phyloP scores from a whole-genome alignment of 2,888 invertebrate species.

The Mesoligia furuncula region DNA sequence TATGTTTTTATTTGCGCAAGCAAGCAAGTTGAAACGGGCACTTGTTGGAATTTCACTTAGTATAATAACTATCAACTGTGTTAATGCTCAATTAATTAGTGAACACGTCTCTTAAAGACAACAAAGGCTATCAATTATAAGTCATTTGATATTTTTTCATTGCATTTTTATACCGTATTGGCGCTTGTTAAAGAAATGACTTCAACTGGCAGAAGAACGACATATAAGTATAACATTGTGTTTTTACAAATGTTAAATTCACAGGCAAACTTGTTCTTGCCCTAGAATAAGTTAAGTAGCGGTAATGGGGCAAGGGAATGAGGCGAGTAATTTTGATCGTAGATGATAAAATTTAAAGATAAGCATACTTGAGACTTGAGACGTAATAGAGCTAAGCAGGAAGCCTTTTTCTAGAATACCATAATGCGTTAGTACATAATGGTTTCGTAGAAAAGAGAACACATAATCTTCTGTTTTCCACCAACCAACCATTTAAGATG shows the following conservation, averaged over 20 bases:
- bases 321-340: constrained; percentile 31
- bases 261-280: constrained; percentile 16
- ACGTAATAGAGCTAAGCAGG: background rate
- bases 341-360: constrained; percentile 2
- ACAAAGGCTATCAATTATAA: constrained; percentile 62
- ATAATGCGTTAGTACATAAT: too few relatives aligned
- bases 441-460: background rate
- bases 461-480: background rate
- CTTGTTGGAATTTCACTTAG: constrained; percentile 59
- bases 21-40: constrained; percentile 22
- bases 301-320: constrained; percentile 8
- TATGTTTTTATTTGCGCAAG: constrained; percentile 49
- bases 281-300: constrained; percentile 5
- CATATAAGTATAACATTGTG: constrained; percentile 27
- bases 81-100: constrained; percentile 64
- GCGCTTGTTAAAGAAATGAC: constrained; percentile 48
- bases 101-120: constrained; percentile 54
- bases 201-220: constrained; percentile 26
- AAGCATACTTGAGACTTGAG: background rate
- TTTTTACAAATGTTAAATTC: constrained; percentile 55
- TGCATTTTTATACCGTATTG: constrained; percentile 55
- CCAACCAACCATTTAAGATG: background rate
- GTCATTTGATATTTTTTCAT: constrained; percentile 60
- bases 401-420: background rate
- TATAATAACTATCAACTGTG: constrained; percentile 53